Evolutionary conservation across 2,888 invertebrate species (phyloP).

Genomic region (Pachliopta kotzebuea): DNA sequence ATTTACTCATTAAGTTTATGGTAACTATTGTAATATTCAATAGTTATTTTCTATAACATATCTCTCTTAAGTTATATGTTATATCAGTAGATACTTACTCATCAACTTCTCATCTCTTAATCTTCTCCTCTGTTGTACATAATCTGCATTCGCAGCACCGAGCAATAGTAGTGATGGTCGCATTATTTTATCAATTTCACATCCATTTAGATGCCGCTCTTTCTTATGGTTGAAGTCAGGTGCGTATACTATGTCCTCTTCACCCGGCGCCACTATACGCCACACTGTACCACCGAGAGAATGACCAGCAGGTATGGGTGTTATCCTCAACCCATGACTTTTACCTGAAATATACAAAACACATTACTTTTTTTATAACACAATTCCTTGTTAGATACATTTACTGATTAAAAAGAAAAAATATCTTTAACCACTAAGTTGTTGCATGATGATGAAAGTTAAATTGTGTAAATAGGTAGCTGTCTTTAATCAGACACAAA

Average conservation of each 20-base stretch:
- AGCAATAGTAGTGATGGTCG: conserved; percentile 96
- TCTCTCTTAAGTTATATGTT: too few species aligned
- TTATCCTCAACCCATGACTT: conserved; percentile 96
- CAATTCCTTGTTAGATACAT: too few species aligned
- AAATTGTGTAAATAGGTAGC: too few species aligned
- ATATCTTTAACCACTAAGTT: too few species aligned
- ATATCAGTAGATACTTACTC: conserved; percentile 80
- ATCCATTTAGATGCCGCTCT: conserved; percentile 97
- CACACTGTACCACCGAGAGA: conserved; percentile 99
- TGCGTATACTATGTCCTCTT: conserved; percentile 99
- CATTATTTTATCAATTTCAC: conserved; percentile 93
- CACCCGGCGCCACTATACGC: conserved; percentile 98
- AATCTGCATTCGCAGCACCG: conserved; percentile 97
- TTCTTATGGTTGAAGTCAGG: conserved; percentile 99
- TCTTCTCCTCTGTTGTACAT: conserved; percentile 93
- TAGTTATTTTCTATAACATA: too few species aligned
- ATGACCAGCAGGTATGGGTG: conserved; percentile 97
- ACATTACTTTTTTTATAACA: too few species aligned
- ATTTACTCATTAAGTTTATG: too few species aligned
- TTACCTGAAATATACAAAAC: conserved; percentile 81
- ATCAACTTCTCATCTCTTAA: conserved; percentile 97
- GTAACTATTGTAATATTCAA: too few species aligned
- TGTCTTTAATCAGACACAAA: too few species aligned
- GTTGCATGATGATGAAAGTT: too few species aligned
- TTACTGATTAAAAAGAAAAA: too few species aligned